Percentiles rank a stretch among this genome's conserved stretches.
Evolutionary conservation across 2,888 invertebrate genomes (phyloP).

Genomic region (Fragum fragum): DNA sequence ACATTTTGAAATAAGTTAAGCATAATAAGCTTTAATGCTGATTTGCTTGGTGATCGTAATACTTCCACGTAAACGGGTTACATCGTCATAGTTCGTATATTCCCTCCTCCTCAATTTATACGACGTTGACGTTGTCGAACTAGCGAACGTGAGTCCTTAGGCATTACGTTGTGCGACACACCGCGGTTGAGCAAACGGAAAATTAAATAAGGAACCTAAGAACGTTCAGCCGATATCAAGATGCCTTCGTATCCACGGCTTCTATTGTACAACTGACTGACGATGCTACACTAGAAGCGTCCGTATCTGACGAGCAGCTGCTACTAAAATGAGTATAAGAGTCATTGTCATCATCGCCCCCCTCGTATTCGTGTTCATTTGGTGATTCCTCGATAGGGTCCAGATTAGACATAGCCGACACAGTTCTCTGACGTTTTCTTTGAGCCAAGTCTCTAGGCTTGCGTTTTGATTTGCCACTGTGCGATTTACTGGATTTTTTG

Average conservation of each 20-base stretch:
- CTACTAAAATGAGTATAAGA: slow-evolving; percentile 79
- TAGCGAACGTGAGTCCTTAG: background rate
- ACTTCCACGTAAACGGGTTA: background rate
- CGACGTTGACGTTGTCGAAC: slow-evolving; percentile 7
- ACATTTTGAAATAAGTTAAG: slow-evolving; percentile 8
- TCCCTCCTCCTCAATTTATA: slow-evolving; percentile 14
- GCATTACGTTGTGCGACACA: slow-evolving; percentile 9
- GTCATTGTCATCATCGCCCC: slow-evolving; percentile 71
- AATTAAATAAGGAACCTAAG: slow-evolving; percentile 7
- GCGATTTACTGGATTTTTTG: slow-evolving; percentile 42
- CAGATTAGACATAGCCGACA: slow-evolving; percentile 83
- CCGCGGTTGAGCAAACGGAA: slow-evolving; percentile 25
- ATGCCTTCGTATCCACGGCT: slow-evolving; percentile 32
- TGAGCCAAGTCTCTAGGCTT: slow-evolving; percentile 77
- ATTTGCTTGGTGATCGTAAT: slow-evolving; percentile 12
- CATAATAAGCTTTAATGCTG: slow-evolving; percentile 23
- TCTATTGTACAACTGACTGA: slow-evolving; percentile 55
- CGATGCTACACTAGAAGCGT: slow-evolving; percentile 61
- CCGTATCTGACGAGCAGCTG: slow-evolving; percentile 67
- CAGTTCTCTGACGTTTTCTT: slow-evolving; percentile 82
- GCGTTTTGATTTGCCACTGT: slow-evolving; percentile 78
- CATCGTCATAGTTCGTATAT: background rate
- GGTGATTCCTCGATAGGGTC: slow-evolving; percentile 83
- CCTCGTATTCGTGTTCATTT: slow-evolving; percentile 81
- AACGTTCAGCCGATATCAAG: slow-evolving; percentile 49